Base-by-base conservation (phyloP, 2,888 invertebrate genomes). In the Phrixothrix hirtus region DNA sequence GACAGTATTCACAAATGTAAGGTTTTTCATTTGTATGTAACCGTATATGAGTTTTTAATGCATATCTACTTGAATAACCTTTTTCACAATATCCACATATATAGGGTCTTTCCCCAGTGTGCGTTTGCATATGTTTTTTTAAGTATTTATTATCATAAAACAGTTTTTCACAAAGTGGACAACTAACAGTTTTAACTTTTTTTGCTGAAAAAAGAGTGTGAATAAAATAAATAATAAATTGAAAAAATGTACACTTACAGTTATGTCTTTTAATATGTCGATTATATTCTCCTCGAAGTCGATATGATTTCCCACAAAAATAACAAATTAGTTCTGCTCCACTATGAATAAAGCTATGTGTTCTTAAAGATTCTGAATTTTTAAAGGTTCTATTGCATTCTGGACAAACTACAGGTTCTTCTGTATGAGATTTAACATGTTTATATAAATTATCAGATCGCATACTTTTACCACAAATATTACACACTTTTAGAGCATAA, bases 401-500 rank as follows among this genome's bases (percentile, higher is more conserved):
- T 17, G 62, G 55, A 51, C 72, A 72, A 13, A 45, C 43, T 2
- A 62, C 63, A 4, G 71, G 70, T 1, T 30, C 49, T 42, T 66
- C 70, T 2, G 62, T 62, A 45, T 72, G 72, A 25, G 63, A 42
- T 47, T 59, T 60, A 16, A 72, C 63, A 36, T 70, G 70, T 39
- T 64, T 62, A 16, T 57, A 58, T 39, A 70, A 54, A 52, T 70
- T 69, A 43, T 69, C 69, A 10, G 60, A 52, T 46, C 70, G 49
- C 16, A 72, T 60, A 35, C 62, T 49, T 47, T 64, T 62, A 1
- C 72, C 72, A 52, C 72, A 72, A 41, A 71, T 66, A 37, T 64
- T 72, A 48, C 72, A 72, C 11, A 70, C 60, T 2, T 66, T 69
- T 26, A 61, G 63, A 2, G 58, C 51, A 26, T 37, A 25, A 16